Evolutionary conservation across 2,888 invertebrate genomes (phyloP), one percentile per base, ranked within the genome.

Genomic region (Temnothorax rugatulus): DNA sequence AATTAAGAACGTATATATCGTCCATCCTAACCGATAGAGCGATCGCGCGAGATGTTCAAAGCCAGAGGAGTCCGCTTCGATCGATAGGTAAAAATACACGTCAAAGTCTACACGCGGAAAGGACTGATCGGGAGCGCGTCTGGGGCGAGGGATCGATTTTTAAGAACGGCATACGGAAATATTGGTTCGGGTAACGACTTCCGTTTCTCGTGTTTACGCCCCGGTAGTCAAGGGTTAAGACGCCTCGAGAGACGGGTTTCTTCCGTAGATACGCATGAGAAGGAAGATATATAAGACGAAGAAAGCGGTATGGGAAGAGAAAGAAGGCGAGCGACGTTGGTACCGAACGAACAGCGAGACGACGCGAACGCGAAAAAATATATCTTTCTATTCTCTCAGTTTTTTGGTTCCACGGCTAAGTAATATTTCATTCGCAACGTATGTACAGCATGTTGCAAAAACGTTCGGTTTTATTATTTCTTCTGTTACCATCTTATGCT

Each of bases 161-260:
- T 76, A 82, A 87, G 84, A 84, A 83, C 64, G 82, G 73, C 85
- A 84, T 82, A 85, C 83, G 79, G 75, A 87, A 83, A 85, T 87
- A 87, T 87, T 83, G 85, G 82, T 74, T 74, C 87, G 73, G 74
- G 77, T 84, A 84, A 87, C 86, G 86, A 87, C 76, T 84, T 86
- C 86, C 86, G 84, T 71, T 86, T 61, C 38, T 41, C 83, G 79
- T 77, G 82, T 87, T 86, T 77, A 86, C 87, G 86, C 82, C 86
- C 50, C 87, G 54, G 38, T 76, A 84, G 86, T 86, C 86, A 86
- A 86, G 86, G 83, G 85, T 86, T 86, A 86, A 86, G 74, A 44
- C 86, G 83, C 57, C 76, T 64, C 50, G 66, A 86, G 85, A 75
- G 86, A 83, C 64, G 57, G 85, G 73, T 71, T 77, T 50, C 76